phyloP scores from a whole-genome alignment of 2,113 vertebrate species.

The Eonycteris spelaea region DNA sequence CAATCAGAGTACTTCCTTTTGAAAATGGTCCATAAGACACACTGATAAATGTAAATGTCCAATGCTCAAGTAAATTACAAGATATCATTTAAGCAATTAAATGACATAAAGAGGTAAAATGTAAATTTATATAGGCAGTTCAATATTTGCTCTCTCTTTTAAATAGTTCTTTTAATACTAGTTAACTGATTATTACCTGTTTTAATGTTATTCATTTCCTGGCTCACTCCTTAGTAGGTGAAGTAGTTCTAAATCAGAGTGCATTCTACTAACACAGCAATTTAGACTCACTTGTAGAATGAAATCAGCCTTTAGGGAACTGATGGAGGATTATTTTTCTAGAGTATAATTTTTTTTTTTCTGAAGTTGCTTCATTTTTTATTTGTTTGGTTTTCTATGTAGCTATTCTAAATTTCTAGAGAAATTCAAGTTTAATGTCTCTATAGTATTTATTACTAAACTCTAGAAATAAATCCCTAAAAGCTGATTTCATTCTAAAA shows the following conservation, averaged over 20 bases:
- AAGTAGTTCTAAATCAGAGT: background rate
- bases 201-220: background rate
- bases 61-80: background rate
- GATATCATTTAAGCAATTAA: background rate
- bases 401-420: background rate
- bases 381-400: background rate
- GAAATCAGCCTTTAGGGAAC: background rate
- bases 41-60: background rate
- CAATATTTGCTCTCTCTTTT: background rate
- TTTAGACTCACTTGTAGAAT: background rate
- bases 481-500: background rate
- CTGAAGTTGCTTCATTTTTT: background rate
- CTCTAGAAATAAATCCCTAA: background rate
- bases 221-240: background rate
- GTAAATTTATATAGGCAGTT: background rate
- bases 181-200: background rate
- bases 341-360: background rate
- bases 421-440: background rate
- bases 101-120: background rate
- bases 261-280: background rate
- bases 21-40: background rate
- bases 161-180: background rate
- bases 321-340: background rate
- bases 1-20: background rate
- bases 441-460: background rate